Evolutionary conservation across 2,888 invertebrate genomes (phyloP).

Genomic region (Xylocampa areola): DNA sequence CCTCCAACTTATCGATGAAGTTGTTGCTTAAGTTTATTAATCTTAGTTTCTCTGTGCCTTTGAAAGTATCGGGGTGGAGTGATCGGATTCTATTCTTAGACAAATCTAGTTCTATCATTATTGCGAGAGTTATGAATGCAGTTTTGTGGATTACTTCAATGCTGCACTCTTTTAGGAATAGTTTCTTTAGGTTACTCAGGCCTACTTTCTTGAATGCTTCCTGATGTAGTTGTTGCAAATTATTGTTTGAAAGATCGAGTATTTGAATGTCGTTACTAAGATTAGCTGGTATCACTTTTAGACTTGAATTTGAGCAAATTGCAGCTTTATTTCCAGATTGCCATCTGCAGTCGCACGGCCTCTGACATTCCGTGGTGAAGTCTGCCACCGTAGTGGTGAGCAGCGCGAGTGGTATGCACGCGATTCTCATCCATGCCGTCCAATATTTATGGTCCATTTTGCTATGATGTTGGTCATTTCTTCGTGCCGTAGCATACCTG

Average conservation of each 20-base stretch:
- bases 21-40: constrained; percentile 94
- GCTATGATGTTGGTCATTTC: constrained; percentile 84
- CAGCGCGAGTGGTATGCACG: constrained; percentile 74
- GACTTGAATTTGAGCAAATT: constrained; percentile 93
- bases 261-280: constrained; percentile 93
- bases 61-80: constrained; percentile 93
- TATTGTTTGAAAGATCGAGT: constrained; percentile 93
- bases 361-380: constrained; percentile 91
- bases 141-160: constrained; percentile 92
- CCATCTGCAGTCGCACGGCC: constrained; percentile 95
- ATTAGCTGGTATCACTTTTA: constrained; percentile 92
- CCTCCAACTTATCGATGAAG: constrained; percentile 92
- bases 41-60: constrained; percentile 92
- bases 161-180: constrained; percentile 93
- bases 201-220: constrained; percentile 93
- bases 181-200: constrained; percentile 94
- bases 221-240: constrained; percentile 90
- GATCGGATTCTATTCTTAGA: constrained; percentile 92
- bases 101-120: constrained; percentile 95
- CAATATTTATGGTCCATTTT: constrained; percentile 88
- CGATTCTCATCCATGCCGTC: constrained; percentile 85
- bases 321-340: constrained; percentile 95
- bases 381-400: constrained; percentile 82
- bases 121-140: constrained; percentile 93
- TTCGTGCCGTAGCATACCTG: constrained; percentile 84